phyloP scores from a whole-genome alignment of 2,113 vertebrate genomes.

The Ploceus nigricollis region DNA sequence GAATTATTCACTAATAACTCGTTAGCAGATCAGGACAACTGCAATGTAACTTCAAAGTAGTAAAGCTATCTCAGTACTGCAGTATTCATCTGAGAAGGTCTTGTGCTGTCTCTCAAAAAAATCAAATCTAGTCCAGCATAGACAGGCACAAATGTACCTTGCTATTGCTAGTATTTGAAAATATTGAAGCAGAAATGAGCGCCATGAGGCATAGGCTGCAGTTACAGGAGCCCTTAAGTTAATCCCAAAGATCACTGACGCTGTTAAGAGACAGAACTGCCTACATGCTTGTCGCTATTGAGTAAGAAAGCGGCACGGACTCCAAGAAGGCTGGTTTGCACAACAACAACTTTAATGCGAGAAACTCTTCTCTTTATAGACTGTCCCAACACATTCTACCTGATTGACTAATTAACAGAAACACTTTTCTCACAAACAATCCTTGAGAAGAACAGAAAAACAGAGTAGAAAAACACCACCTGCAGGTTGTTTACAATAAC shows the following conservation, averaged over 20 bases:
- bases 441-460: no score
- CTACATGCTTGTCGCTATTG: neutral
- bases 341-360: no score
- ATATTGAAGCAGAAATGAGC: neutral
- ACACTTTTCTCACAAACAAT: no score
- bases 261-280: neutral
- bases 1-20: neutral
- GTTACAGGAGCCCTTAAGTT: neutral
- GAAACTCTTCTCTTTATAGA: no score
- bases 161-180: neutral
- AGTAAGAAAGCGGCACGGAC: no score
- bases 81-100: neutral
- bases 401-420: no score
- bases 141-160: neutral
- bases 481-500: no score
- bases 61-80: neutral
- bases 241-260: neutral
- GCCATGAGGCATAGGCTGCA: neutral
- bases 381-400: no score
- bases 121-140: rapidly evolving
- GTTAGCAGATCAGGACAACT: neutral
- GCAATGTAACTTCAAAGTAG: neutral
- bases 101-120: neutral
- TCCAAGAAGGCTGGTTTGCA: no score
- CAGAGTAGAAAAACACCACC: no score